Base-by-base conservation (phyloP, 2,888 invertebrate genomes). In the Chironomus tentans region DNA sequence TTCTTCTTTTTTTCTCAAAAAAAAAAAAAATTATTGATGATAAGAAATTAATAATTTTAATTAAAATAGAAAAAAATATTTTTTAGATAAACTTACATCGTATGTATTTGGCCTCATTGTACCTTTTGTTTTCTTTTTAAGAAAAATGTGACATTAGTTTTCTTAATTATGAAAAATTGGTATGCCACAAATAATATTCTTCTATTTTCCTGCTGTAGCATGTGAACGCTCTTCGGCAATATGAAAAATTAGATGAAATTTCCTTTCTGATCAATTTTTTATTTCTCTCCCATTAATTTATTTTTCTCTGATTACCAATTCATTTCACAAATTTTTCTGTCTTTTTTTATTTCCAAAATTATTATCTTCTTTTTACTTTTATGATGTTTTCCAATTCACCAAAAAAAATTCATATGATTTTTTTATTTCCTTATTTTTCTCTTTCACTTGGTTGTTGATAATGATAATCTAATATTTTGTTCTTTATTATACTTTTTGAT, bases 51-150 rank as follows among this genome's bases (percentile, higher is more conserved):
- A 18, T 18, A 56, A 56, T 18, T 56, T 24, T 21, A 21, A 13
- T 13, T 24, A 21, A 24, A 21, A 18, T 4, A 62, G 15, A 62
- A 65, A 24, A 65, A 24, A 10, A n/a, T n/a, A n/a, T n/a, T n/a
- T n/a, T 65, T 61, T 38, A 38, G 10, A 38, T 28, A 4, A 83
- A 84, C 84, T 84, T 81, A 84, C 84, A 84, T 84, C 84, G 84
- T 84, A 84, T 84, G 84, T 84, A 84, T 83, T 84, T 84, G 84
- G 84, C 84, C 84, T 84, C 84, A 84, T 84, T 84, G 84, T 84
- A 84, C 84, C 84, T 83, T 83, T 84, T 84, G 84, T 84, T 84
- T 84, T 84, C 83, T 83, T 83, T 74, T 83, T 83, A 82, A 69
- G 69, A 69, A 76, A 69, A 76, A 83, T 83, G 82, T 79, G 82